Evolutionary conservation across 2,113 vertebrate species (phyloP).

Genomic region (Rhodinocichla rosea): DNA sequence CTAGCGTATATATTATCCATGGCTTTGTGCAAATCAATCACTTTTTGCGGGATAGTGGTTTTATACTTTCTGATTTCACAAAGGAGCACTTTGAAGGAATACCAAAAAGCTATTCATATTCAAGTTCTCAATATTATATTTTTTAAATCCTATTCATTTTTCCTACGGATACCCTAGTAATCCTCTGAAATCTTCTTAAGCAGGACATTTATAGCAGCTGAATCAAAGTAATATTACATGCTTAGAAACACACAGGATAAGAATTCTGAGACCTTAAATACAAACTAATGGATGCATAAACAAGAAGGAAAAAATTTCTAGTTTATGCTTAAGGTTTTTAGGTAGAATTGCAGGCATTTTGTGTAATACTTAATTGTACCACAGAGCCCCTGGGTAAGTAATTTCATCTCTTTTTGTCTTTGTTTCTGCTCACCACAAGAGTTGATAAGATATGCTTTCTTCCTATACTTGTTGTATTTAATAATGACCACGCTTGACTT

Average conservation of each 20-base stretch:
- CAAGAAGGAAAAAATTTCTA: not conserved
- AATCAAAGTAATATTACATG: not conserved
- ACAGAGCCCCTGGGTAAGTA: not conserved
- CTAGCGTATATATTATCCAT: not conserved
- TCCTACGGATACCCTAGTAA: not conserved
- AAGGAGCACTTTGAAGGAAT: not conserved
- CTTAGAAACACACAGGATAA: not conserved
- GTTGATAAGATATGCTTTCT: not conserved
- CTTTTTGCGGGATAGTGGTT: not conserved
- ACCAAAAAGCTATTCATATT: not conserved
- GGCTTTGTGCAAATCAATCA: not conserved
- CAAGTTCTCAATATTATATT: not conserved
- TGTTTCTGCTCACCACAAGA: not conserved
- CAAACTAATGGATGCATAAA: not conserved
- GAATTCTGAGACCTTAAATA: not conserved
- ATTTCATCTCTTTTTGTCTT: not conserved
- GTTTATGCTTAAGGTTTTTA: not conserved
- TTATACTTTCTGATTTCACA: not conserved
- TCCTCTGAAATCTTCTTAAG: conserved; percentile 19
- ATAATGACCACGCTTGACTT: not conserved
- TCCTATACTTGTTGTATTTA: not conserved
- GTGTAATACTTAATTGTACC: not conserved
- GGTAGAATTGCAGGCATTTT: not conserved
- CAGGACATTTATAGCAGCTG: not conserved
- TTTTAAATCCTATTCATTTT: not conserved